A percentile compares a stretch with the other conserved stretches of the same genome.
These are phyloP conservation scores for Taenioides sp. DNA, from an alignment of 2,797 vertebrate species.

Conservation along the genomic window DNA sequence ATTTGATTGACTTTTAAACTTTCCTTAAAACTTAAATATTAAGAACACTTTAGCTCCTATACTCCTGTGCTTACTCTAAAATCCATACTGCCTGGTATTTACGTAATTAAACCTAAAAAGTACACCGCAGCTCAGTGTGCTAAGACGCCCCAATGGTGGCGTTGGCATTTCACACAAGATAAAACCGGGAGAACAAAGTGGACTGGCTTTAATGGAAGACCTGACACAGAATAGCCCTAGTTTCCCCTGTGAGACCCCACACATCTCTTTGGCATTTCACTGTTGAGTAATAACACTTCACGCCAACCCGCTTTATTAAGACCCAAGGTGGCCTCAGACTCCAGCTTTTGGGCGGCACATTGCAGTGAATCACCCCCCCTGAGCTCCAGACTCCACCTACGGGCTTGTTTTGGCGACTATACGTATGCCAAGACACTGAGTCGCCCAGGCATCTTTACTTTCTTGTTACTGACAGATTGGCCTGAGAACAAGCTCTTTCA, in stretches of 20 bases:
- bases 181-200: conserved; percentile 16
- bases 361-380: conserved; percentile 72
- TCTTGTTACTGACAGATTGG: conserved; percentile 67
- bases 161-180: conserved; percentile 13
- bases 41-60: background rate
- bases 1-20: background rate
- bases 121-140: conserved; percentile 5
- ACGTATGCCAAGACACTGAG: conserved; percentile 64
- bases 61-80: background rate
- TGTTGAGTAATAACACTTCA: conserved; percentile 66
- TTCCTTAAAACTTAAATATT: background rate
- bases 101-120: conserved; percentile 10
- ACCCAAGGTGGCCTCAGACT: conserved; percentile 60
- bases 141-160: background rate
- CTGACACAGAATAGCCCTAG: conserved; percentile 28
- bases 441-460: conserved; percentile 60
- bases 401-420: conserved; percentile 58
- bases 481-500: conserved; percentile 53
- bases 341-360: conserved; percentile 64
- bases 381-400: conserved; percentile 63
- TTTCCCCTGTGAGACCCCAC: conserved; percentile 39
- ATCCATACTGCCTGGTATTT: conserved; percentile 2
- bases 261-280: conserved; percentile 64
- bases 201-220: conserved; percentile 19
- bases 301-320: conserved; percentile 68